Base-by-base conservation (phyloP, 2,888 invertebrate species). In the Papilio protenor region DNA sequence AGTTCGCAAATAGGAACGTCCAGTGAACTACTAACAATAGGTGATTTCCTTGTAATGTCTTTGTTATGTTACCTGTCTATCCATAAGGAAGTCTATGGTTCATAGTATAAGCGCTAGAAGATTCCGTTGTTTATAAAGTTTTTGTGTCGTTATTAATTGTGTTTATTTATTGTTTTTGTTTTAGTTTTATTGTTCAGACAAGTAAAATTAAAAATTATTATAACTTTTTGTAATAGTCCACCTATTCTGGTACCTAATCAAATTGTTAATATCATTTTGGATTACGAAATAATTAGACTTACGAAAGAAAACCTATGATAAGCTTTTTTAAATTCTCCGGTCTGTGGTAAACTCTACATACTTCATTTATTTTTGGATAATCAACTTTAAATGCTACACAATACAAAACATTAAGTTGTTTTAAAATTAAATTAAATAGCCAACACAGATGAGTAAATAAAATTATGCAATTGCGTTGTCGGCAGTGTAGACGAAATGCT, bases 11-110 rank as follows among this genome's bases (percentile, higher is more conserved):
- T 90, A 89, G 88, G 84, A 83, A 82, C 83, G 86, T 89, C 89
- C 91, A 90, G 89, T 91, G 87, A 88, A 88, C 84, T 89, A 87
- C 85, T 85, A 90, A 94, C 94, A 94, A 94, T 93, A 87, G 93
- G 86, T 87, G 84, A 86, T 94, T 93, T 92, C 87, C 89, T 85
- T 85, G 87, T 91, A 92, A 92, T 88, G 90, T 91, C 92, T 91
- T 93, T 93, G 93, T 93, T 87, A 89, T 87, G 89, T 87, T 85
- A 88, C 87, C 85, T 87, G 84, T 82, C 83, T 84, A 84, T 84
- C 82, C 80, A 82, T 80, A 80, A 81, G 80, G 79, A 77, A 83
- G 78, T 77, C 59, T 70, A 75, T 75, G 33, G 10, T 27, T 45
- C 16, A 55, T 73, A 70, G 8, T 59, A 55, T 16, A 66, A 49